A percentile compares a stretch with the other conserved stretches of the same genome.
Conservation (phyloP, 1,140 invertebrate species). For the Drosophila tani region DNA sequence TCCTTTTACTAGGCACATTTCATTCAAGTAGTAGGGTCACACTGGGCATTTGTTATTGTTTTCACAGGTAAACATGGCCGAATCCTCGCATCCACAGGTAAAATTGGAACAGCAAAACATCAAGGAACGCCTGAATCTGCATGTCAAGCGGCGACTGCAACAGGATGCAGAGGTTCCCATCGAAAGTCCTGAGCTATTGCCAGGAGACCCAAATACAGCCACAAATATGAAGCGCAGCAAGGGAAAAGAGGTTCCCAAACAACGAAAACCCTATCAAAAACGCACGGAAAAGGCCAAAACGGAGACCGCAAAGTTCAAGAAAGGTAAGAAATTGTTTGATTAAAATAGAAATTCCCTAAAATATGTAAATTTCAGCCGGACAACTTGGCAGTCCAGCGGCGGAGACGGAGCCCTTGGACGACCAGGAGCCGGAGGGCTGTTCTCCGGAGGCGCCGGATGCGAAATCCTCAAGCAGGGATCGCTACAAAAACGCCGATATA, state of each 20-base stretch:
- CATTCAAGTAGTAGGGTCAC: background rate
- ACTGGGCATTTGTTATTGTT: conserved; percentile 14
- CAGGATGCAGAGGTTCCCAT: conserved; percentile 49
- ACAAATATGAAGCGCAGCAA: conserved; percentile 37
- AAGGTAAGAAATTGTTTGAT: background rate
- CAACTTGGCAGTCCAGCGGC: conserved; percentile 39
- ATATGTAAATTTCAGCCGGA: conserved; percentile 11
- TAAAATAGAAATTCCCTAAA: background rate
- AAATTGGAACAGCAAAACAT: conserved; percentile 70
- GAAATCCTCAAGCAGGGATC: conserved; percentile 55
- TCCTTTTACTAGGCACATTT: background rate
- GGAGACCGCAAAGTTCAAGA: conserved; percentile 53
- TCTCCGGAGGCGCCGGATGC: conserved; percentile 52
- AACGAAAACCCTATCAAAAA: conserved; percentile 75
- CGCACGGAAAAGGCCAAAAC: conserved; percentile 67
- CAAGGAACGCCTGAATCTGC: conserved; percentile 78
- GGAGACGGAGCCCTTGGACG: conserved; percentile 51
- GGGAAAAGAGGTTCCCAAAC: conserved; percentile 57
- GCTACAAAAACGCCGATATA: conserved; percentile 75
- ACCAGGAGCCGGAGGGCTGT: conserved; percentile 48
- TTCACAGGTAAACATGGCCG: conserved; percentile 22
- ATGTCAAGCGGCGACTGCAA: conserved; percentile 76
- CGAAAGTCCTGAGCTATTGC: conserved; percentile 27
- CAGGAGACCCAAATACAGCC: background rate
- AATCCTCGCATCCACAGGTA: conserved; percentile 54